Evolutionary conservation across 2,113 vertebrate species (phyloP).

Genomic region (Todiramphus saurophagus): DNA sequence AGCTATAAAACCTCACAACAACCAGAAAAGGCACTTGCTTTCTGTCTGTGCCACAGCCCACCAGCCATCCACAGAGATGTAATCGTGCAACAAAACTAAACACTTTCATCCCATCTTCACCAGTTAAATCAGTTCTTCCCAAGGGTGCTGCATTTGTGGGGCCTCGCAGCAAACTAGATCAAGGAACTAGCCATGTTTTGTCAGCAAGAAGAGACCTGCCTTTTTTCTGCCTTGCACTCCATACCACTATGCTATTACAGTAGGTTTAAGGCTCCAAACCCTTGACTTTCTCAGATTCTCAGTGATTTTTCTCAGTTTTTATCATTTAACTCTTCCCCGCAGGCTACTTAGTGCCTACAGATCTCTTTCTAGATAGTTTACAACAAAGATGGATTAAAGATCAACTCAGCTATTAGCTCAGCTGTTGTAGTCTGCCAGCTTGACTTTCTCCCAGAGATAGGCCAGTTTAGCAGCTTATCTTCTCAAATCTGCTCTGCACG

Average conservation of each 20-base stretch:
- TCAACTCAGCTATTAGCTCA: constrained; percentile 7
- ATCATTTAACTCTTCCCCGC: background rate
- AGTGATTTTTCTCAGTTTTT: background rate
- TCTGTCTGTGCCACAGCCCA: background rate
- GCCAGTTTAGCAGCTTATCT: constrained; percentile 4
- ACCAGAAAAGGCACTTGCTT: background rate
- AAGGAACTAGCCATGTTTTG: background rate
- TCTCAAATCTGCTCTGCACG: background rate
- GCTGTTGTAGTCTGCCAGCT: background rate
- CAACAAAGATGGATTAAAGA: constrained; percentile 26
- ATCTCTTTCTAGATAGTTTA: background rate
- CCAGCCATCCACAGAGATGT: background rate
- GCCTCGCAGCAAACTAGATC: background rate
- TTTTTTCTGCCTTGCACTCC: background rate
- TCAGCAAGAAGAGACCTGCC: background rate
- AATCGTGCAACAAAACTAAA: background rate
- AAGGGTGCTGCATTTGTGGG: background rate
- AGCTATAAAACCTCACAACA: background rate
- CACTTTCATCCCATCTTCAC: background rate
- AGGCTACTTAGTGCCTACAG: background rate
- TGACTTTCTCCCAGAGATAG: background rate
- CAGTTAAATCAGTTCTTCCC: background rate
- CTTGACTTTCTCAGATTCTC: background rate
- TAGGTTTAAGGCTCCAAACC: background rate
- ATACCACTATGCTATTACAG: background rate